Evolutionary conservation across 1,140 invertebrate species (phyloP).

Genomic region (Aphis craccivora): DNA sequence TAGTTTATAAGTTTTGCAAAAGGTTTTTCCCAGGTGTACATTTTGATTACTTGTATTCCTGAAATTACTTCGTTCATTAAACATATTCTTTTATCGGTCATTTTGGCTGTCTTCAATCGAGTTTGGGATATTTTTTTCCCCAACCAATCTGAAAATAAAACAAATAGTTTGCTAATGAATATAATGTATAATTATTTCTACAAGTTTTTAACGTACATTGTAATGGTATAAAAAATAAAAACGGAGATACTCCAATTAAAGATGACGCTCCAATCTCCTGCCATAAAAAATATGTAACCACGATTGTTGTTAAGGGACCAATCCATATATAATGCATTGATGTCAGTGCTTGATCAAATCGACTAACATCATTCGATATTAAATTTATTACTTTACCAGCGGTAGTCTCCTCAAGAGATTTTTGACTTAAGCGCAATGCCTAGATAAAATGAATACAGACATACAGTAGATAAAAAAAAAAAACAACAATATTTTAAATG

Average conservation of each 20-base stretch:
- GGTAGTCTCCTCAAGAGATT: constrained; percentile 77
- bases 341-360: constrained; percentile 73
- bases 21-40: constrained; percentile 87
- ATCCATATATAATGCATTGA: constrained; percentile 81
- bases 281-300: constrained; percentile 81
- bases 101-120: constrained; percentile 71
- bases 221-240: constrained; percentile 83
- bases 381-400: constrained; percentile 91
- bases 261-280: constrained; percentile 75
- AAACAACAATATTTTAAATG: background rate
- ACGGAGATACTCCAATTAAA: constrained; percentile 77
- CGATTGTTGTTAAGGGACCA: constrained; percentile 80
- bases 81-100: constrained; percentile 83
- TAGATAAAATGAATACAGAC: constrained; percentile 63
- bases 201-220: constrained; percentile 72
- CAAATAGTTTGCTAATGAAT: constrained; percentile 79
- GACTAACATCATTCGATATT: constrained; percentile 86
- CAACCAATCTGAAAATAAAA: constrained; percentile 77
- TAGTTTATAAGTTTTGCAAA: constrained; percentile 73
- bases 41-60: constrained; percentile 90
- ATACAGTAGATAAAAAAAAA: background rate
- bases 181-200: too few species aligned
- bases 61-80: constrained; percentile 90
- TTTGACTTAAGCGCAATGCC: constrained; percentile 72
- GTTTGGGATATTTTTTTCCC: constrained; percentile 75